These are phyloP conservation scores for Mesodorylaimus sp. DNA, from an alignment of 2,888 invertebrate genomes.

Conservation along the genomic window DNA sequence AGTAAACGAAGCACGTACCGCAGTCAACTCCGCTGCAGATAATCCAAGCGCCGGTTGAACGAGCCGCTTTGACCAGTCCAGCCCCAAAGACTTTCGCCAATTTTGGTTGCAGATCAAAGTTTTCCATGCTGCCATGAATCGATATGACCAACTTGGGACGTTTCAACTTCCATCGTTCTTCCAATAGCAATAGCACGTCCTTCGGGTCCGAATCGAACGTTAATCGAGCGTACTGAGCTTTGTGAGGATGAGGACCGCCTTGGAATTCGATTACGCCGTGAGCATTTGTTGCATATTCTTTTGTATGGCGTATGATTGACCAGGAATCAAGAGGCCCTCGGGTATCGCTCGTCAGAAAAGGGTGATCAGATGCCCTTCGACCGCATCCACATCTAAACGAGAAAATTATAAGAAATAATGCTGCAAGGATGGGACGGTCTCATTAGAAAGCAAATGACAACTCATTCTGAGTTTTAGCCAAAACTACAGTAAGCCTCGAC, in stretches of 20 bases:
- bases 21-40: constrained; percentile 52
- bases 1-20: constrained; percentile 24
- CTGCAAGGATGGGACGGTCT: no score
- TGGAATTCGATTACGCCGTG: constrained; percentile 96
- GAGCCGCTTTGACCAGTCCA: constrained; percentile 84
- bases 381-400: no score
- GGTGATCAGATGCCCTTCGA: no score
- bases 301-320: constrained; percentile 48
- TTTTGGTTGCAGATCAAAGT: constrained; percentile 88
- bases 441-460: no score
- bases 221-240: constrained; percentile 83
- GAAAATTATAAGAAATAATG: no score
- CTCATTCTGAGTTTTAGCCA: no score
- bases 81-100: constrained; percentile 81
- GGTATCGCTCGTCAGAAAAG: no score
- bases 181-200: constrained; percentile 72
- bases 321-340: no score
- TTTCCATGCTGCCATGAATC: constrained; percentile 88
- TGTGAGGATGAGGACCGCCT: constrained; percentile 85
- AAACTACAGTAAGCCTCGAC: no score
- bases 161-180: constrained; percentile 81
- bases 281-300: constrained; percentile 74
- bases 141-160: constrained; percentile 90
- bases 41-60: constrained; percentile 95
- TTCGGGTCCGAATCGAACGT: constrained; percentile 87